These are phyloP conservation scores for Cantharis nigra DNA, from an alignment of 2,888 invertebrate genomes.

Conservation along the genomic window DNA sequence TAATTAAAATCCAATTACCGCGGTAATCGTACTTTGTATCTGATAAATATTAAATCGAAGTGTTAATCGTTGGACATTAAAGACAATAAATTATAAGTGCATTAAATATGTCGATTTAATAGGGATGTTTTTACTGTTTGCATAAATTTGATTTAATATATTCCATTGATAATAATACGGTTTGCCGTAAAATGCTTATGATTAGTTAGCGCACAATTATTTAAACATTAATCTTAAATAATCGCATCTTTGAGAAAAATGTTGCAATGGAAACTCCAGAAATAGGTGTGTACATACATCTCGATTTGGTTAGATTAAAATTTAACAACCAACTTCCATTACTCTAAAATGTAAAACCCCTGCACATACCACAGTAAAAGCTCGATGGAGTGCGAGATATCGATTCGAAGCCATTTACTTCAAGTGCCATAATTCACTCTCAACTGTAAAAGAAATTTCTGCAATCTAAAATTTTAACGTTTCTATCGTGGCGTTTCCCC, in stretches of 20 bases:
- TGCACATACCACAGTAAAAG: constrained; percentile 9
- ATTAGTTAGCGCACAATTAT: neutral
- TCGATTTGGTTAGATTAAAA: neutral
- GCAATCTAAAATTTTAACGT: constrained; percentile 24
- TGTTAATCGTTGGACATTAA: neutral
- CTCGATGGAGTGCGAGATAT: constrained; percentile 25
- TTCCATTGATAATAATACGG: neutral
- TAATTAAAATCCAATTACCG: neutral
- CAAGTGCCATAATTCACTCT: constrained; percentile 17
- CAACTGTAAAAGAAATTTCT: constrained; percentile 16
- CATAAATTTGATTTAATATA: neutral
- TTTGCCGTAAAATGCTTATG: neutral
- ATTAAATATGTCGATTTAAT: neutral
- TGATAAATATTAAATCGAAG: neutral
- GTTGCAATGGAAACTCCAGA: neutral
- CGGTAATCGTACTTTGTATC: neutral
- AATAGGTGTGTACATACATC: neutral
- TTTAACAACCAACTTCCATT: constrained; percentile 15
- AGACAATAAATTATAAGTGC: neutral
- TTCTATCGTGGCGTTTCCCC: constrained; percentile 13
- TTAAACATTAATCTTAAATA: neutral
- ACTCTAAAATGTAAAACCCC: constrained; percentile 7
- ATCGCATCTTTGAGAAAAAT: neutral
- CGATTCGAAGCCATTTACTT: constrained; percentile 25
- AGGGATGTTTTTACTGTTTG: neutral